phyloP scores from a whole-genome alignment of 2,113 vertebrate genomes.

The Oryzias woworae region DNA sequence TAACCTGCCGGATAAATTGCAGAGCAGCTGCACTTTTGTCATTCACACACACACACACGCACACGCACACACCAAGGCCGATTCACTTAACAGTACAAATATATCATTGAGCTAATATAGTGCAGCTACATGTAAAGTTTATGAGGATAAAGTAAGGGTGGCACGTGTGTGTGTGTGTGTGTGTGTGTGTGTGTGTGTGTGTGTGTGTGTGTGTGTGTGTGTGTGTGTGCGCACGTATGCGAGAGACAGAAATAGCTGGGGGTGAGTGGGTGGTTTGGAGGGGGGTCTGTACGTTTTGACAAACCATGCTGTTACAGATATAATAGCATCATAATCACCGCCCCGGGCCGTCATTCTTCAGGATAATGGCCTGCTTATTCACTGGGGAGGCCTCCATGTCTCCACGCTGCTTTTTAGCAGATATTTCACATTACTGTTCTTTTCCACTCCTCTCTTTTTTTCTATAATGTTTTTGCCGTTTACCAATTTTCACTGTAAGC shows the following conservation, averaged over 20 bases:
- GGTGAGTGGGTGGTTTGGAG: slow-evolving; percentile 59
- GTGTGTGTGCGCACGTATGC: slow-evolving; percentile 13
- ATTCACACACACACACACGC: slow-evolving; percentile 45
- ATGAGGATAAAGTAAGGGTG: slow-evolving; percentile 43
- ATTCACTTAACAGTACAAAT: slow-evolving; percentile 48
- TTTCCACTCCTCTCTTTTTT: slow-evolving; percentile 16
- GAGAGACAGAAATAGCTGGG: slow-evolving; percentile 10
- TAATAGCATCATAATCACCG: slow-evolving; percentile 92
- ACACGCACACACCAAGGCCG: slow-evolving; percentile 31
- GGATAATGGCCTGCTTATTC: slow-evolving; percentile 93
- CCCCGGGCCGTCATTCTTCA: slow-evolving; percentile 89
- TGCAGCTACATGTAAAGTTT: slow-evolving; percentile 33
- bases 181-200: slow-evolving; percentile 17
- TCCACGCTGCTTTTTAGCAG: slow-evolving; percentile 66
- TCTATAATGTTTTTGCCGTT: background rate
- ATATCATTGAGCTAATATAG: slow-evolving; percentile 22
- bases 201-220: slow-evolving; percentile 17
- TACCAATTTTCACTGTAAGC: background rate
- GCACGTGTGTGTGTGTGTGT: slow-evolving; percentile 18
- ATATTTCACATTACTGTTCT: slow-evolving; percentile 77
- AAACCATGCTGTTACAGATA: slow-evolving; percentile 93
- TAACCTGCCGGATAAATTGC: slow-evolving; percentile 27
- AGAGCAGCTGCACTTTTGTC: slow-evolving; percentile 29
- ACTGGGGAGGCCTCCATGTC: slow-evolving; percentile 84
- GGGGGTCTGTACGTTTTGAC: slow-evolving; percentile 83